phyloP scores from a whole-genome alignment of 1,140 invertebrate species.

The Ericerus pela region DNA sequence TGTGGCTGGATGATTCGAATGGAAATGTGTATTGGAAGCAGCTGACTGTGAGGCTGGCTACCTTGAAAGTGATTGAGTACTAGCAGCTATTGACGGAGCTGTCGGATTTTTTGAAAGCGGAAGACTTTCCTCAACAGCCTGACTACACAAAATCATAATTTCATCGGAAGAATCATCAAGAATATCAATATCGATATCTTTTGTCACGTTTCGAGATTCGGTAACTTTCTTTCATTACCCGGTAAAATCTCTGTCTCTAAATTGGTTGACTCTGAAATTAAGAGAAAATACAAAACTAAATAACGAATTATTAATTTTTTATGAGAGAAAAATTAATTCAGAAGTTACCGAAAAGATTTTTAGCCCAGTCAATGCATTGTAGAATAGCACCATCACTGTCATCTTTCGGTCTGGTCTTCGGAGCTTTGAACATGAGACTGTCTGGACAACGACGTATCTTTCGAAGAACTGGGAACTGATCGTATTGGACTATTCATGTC shows the following conservation, averaged over 20 bases:
- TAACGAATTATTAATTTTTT: neutral
- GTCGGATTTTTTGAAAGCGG: too few relatives aligned
- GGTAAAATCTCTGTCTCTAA: neutral
- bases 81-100: too few relatives aligned
- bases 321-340: neutral
- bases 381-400: neutral
- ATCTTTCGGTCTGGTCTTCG: neutral
- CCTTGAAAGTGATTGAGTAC: too few relatives aligned
- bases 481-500: neutral
- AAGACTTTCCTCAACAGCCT: constrained; percentile 14
- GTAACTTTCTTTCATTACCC: neutral
- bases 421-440: neutral
- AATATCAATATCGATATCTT: constrained; percentile 6
- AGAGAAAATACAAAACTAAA: neutral
- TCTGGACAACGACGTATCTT: neutral
- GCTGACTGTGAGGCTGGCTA: too few relatives aligned
- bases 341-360: neutral
- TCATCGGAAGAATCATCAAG: constrained; percentile 16
- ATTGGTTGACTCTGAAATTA: neutral
- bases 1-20: too few relatives aligned
- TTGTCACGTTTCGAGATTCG: neutral
- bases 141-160: constrained; percentile 14
- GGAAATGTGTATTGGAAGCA: too few relatives aligned
- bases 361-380: neutral
- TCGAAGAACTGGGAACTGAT: neutral